Percentiles rank a stretch among this genome's conserved stretches.
Conservation (phyloP, 2,888 invertebrate species). For the Nipponacmea schrenckii region DNA sequence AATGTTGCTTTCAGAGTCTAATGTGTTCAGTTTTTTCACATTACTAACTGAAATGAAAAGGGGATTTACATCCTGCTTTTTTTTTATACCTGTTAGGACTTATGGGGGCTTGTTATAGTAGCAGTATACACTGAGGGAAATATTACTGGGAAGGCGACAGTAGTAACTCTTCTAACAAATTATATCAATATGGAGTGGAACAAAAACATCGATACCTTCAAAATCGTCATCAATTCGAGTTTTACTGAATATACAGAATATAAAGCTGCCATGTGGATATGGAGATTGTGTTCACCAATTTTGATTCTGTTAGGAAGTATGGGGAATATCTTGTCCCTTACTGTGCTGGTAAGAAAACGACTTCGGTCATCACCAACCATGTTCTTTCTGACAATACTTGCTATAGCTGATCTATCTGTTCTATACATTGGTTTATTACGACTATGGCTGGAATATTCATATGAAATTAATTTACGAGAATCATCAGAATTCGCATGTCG, state of each 20-base stretch:
- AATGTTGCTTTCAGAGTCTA: too few species aligned
- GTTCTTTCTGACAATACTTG: slow-evolving; percentile 31
- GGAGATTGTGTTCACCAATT: slow-evolving; percentile 18
- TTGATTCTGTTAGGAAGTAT: slow-evolving; percentile 27
- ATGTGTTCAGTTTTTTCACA: too few species aligned
- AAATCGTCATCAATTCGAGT: neutral
- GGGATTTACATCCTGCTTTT: too few species aligned
- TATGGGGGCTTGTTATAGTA: too few species aligned
- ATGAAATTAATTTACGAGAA: slow-evolving; percentile 38
- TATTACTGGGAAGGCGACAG: too few species aligned
- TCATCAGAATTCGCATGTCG: slow-evolving; percentile 51
- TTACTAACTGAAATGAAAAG: too few species aligned
- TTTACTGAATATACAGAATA: slow-evolving; percentile 19
- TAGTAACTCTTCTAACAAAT: too few species aligned
- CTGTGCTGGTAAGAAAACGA: slow-evolving; percentile 23
- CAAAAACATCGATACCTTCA: too few species aligned
- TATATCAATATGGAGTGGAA: too few species aligned
- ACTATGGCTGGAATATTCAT: slow-evolving; percentile 41
- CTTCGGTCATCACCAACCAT: slow-evolving; percentile 28
- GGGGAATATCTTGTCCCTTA: slow-evolving; percentile 30
- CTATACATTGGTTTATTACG: slow-evolving; percentile 28
- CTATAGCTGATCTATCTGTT: slow-evolving; percentile 27
- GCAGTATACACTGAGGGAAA: too few species aligned
- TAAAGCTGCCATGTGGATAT: slow-evolving; percentile 11
- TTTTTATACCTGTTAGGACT: too few species aligned